Evolutionary conservation across 2,888 invertebrate genomes (phyloP), one percentile per base, ranked within the genome.

Genomic region (Mythimna loreyi): DNA sequence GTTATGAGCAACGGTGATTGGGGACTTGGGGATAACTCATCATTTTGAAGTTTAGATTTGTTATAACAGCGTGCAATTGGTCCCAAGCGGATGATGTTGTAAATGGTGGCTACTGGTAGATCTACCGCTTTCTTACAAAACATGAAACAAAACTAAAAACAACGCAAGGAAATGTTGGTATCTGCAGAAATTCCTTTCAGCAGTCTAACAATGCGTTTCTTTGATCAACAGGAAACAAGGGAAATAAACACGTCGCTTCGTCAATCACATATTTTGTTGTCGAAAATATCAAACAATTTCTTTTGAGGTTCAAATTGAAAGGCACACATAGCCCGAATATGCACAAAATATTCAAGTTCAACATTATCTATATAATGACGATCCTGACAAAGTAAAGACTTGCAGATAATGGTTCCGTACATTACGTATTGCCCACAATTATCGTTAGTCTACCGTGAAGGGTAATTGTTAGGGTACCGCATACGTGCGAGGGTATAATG

Each of bases 381-480:
- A 47, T 28, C n/a, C 45, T 40, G 67, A 76, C 11, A 64, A 63
- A 33, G 61, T 55, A 49, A 16, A 57, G 53, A 11, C 23, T 66
- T 33, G 16, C 65, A 74, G 49, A 63, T 79, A 76, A 73, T 76
- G 66, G 62, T 76, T 58, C 52, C 43, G 57, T 53, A 61, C 50
- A 68, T 72, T 72, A 64, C 50, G 40, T 72, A 72, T 72, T 53
- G 57, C 67, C 64, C 43, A 56, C 67, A 80, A 80, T 79, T 69
- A 79, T 79, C 76, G 69, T 80, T 76, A 79, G 64, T 73, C 64
- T 73, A 53, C 66, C 53, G 57, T 49, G 45, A 33, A 52, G 25
- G 72, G 72, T 76, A 69, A 79, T 70, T 79, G 68, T 78, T 58
- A 57, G 47, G 50, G 58, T 63, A 33, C 60, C 49, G 59, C 64